These are phyloP conservation scores for Xerus rutilus DNA, from an alignment of 2,797 vertebrate species.

Conservation along the genomic window DNA sequence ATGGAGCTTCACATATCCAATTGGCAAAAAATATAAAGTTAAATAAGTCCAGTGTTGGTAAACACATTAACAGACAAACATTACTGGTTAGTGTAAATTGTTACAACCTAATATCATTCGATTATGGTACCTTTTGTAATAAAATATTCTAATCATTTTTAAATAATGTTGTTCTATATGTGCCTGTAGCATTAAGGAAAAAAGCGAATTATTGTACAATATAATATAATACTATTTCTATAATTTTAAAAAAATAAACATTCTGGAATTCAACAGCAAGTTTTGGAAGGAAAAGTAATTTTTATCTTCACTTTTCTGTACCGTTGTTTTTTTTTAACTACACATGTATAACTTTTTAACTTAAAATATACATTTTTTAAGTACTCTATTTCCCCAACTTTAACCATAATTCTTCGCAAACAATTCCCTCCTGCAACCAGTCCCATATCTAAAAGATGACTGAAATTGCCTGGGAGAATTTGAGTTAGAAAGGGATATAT, in stretches of 20 bases:
- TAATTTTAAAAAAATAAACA: constrained; percentile 57
- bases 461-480: neutral
- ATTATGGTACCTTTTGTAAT: neutral
- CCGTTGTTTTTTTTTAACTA: neutral
- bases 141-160: neutral
- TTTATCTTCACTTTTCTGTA: constrained; percentile 56
- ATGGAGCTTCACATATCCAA: constrained; percentile 1
- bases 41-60: neutral
- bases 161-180: neutral
- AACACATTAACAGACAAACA: neutral
- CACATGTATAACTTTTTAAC: constrained; percentile 29
- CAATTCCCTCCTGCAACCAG: neutral
- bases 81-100: neutral
- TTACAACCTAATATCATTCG: constrained; percentile 31
- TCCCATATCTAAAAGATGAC: neutral
- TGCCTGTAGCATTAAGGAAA: neutral
- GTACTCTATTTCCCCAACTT: neutral
- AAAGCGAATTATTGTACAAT: neutral
- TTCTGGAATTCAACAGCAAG: constrained; percentile 25
- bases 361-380: neutral
- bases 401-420: neutral
- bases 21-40: neutral
- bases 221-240: neutral
- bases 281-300: neutral
- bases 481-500: neutral